Percentiles rank a stretch among this genome's conserved stretches.
Evolutionary conservation across 2,797 vertebrate species (phyloP).

Genomic region (Manis crassicaudata): DNA sequence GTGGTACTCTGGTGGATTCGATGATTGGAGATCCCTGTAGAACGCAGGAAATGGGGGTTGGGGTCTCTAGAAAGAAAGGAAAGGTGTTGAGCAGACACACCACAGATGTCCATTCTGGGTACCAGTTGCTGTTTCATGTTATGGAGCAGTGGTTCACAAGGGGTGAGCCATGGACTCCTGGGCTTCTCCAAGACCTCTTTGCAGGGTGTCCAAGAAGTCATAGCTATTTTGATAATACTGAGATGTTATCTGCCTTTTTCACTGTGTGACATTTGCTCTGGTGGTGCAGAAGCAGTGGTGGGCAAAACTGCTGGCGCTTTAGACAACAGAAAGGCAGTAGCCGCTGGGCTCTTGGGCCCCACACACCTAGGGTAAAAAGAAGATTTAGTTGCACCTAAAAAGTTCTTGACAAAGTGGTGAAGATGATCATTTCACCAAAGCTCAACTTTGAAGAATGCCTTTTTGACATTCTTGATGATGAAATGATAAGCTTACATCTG

Average conservation of each 20-base stretch:
- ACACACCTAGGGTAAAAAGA: not conserved
- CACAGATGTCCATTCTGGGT: not conserved
- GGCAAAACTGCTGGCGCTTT: not conserved
- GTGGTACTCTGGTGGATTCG: too few species aligned
- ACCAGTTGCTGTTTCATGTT: not conserved
- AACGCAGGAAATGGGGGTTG: not conserved
- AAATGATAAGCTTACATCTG: not conserved
- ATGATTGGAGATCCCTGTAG: not conserved
- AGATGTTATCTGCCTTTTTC: not conserved
- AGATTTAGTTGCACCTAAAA: not conserved
- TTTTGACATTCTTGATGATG: not conserved
- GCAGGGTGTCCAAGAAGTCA: not conserved
- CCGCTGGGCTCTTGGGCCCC: not conserved
- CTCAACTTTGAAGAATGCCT: not conserved
- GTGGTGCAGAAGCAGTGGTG: not conserved
- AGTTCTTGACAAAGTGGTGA: not conserved
- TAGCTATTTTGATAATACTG: not conserved
- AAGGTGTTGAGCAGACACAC: not conserved
- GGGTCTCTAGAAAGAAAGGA: not conserved
- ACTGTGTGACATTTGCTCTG: not conserved
- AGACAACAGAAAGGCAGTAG: not conserved
- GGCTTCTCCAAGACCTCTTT: not conserved
- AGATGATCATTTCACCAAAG: slow-evolving; percentile 1
- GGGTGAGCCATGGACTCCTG: not conserved
- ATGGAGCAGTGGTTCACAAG: not conserved